These are phyloP conservation scores for Crocodylus rhombifer DNA, from an alignment of 2,797 vertebrate genomes.

Conservation along the genomic window DNA sequence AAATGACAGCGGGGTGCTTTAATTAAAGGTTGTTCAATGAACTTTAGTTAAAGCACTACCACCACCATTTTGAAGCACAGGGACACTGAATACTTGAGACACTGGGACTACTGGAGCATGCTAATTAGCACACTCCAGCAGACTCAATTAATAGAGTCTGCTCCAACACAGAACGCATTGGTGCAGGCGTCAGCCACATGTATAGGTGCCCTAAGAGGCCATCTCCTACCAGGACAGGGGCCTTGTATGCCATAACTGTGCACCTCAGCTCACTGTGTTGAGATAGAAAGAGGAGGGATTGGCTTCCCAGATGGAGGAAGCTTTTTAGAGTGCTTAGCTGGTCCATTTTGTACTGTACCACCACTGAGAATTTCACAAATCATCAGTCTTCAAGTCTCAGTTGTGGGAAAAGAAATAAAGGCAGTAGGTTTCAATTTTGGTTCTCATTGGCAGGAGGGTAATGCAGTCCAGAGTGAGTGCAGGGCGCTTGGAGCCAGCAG, in stretches of 20 bases:
- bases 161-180: no score
- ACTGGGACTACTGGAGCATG: no score
- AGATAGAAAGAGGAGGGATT: not conserved
- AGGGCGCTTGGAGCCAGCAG: not conserved
- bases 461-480: not conserved
- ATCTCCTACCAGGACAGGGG: fast-evolving
- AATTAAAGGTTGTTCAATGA: no score
- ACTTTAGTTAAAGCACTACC: no score
- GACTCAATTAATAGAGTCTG: no score
- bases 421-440: not conserved
- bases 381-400: not conserved
- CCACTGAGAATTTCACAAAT: not conserved
- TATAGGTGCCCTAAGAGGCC: no score
- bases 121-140: no score
- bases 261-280: not conserved
- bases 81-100: no score
- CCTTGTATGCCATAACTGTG: not conserved
- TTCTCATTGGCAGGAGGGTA: not conserved
- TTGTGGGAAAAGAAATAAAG: not conserved
- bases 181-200: no score
- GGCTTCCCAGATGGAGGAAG: not conserved
- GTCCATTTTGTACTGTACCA: not conserved
- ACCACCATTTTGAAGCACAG: no score
- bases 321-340: not conserved
- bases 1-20: no score